Conservation (phyloP, 2,113 vertebrate species). For the Pachyramphus minor region DNA sequence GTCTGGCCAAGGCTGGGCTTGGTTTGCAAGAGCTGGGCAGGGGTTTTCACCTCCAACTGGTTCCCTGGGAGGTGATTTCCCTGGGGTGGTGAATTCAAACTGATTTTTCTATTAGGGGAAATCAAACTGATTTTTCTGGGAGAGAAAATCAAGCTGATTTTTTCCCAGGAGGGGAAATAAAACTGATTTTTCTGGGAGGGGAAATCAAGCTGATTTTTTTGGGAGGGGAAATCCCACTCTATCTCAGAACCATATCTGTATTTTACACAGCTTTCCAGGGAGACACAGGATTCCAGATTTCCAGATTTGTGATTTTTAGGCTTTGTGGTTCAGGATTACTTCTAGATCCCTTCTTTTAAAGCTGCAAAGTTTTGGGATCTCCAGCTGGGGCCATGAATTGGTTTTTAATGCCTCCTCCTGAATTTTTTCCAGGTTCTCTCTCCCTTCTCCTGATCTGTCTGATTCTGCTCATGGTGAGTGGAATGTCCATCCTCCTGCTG, state of each 20-base stretch:
- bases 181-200: background rate
- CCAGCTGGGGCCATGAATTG: background rate
- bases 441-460: background rate
- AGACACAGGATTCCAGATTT: background rate
- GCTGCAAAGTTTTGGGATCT: background rate
- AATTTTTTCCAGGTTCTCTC: background rate
- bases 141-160: no score
- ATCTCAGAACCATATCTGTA: background rate
- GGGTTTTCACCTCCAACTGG: background rate
- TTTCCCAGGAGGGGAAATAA: no score
- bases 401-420: background rate
- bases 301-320: background rate
- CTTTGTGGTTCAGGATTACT: background rate
- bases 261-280: background rate
- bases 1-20: background rate
- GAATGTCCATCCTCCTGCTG: slow-evolving; percentile 34
- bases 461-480: slow-evolving; percentile 3
- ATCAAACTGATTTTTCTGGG: no score
- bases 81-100: no score
- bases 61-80: background rate
- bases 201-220: no score
- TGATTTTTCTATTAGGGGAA: no score
- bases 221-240: no score
- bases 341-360: background rate
- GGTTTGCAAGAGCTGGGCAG: background rate